Evolutionary conservation across 2,888 invertebrate species (phyloP).

Genomic region (Kryphioiulus occultus): DNA sequence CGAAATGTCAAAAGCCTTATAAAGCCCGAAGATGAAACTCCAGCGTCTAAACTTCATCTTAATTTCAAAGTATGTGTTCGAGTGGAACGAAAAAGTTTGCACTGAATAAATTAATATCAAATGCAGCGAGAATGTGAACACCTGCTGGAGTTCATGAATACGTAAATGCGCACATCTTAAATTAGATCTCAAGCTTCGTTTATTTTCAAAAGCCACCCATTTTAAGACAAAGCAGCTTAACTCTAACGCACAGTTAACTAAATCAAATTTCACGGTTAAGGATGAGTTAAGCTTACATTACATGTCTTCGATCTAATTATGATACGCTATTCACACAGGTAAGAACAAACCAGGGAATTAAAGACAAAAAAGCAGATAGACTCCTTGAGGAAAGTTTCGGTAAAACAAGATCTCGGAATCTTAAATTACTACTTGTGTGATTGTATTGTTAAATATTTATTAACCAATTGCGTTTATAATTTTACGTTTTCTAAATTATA

Average conservation of each 20-base stretch:
- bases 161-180: background rate
- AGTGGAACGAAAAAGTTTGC: background rate
- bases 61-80: slow-evolving; percentile 9
- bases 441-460: too few relatives aligned
- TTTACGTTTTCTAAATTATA: too few relatives aligned
- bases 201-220: background rate
- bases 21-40: background rate
- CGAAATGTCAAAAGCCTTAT: too few relatives aligned
- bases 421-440: too few relatives aligned
- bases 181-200: slow-evolving; percentile 21
- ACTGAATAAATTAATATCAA: background rate
- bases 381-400: too few relatives aligned
- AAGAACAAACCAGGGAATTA: background rate
- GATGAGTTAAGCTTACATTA: background rate
- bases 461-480: too few relatives aligned
- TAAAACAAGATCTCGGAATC: too few relatives aligned
- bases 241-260: background rate
- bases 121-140: background rate
- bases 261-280: background rate
- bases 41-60: background rate
- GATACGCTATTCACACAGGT: background rate
- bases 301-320: background rate
- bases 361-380: too few relatives aligned
- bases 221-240: background rate
- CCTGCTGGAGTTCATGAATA: background rate